phyloP scores from a whole-genome alignment of 2,797 vertebrate genomes.

The Hylomyscus alleni region DNA sequence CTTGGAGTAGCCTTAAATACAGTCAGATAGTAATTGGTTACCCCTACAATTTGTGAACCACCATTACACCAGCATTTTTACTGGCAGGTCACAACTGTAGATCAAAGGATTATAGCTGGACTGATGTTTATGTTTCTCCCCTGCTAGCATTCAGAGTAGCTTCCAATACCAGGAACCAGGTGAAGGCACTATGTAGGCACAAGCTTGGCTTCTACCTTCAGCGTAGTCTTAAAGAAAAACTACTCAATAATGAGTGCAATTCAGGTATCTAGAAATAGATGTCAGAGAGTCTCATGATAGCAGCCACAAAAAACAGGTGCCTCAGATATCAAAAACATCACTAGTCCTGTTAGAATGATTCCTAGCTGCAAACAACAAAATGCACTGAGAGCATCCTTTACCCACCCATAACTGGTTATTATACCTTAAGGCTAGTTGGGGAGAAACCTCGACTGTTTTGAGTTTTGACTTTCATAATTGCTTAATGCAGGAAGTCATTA shows the following conservation, averaged over 20 bases:
- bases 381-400: not conserved
- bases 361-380: not conserved
- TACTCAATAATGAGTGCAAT: not conserved
- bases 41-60: not conserved
- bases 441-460: not conserved
- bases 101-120: not conserved
- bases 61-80: not conserved
- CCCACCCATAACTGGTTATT: not conserved
- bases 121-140: not conserved
- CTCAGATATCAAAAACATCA: not conserved
- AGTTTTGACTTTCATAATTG: not conserved
- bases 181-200: not conserved
- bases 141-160: not conserved
- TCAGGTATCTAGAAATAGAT: not conserved
- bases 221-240: not conserved
- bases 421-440: not conserved
- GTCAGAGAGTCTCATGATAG: not conserved
- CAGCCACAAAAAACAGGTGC: not conserved
- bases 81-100: too few relatives aligned
- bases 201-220: not conserved
- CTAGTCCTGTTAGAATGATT: not conserved
- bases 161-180: not conserved
- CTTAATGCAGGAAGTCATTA: constrained; percentile 6
- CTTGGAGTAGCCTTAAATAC: not conserved
- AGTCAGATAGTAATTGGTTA: not conserved